Evolutionary conservation across 2,888 invertebrate genomes (phyloP), one percentile per base, ranked within the genome.

Genomic region (Sepioteuthis lessoniana): DNA sequence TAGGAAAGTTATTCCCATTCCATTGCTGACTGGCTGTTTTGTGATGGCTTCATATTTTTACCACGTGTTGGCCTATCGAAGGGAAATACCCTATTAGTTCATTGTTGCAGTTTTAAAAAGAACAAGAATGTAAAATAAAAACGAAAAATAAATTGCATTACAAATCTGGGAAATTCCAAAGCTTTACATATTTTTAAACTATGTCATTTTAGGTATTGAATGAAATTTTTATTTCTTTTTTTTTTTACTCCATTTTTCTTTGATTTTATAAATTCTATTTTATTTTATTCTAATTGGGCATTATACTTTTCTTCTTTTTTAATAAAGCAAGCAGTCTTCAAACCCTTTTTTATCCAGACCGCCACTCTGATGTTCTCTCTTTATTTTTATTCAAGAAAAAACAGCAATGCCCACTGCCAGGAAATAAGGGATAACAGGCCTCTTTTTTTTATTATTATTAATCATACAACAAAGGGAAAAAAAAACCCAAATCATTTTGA

Each of bases 1-100:
- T 76, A 16, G 76, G 19, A 25, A 76, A 16, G 16, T 76, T 35
- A 35, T 16, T 35, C 76, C 35, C 76, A n/a, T 76, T 16, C n/a
- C n/a, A n/a, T 35, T n/a, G n/a, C 76, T 16, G n/a, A 76, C 13
- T n/a, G 76, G 16, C 76, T n/a, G 76, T 35, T 76, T 76, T 35
- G 76, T 76, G 76, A 76, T 76, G 76, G n/a, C n/a, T 76, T 76
- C 76, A 76, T 76, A 76, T 76, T 76, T 76, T 76, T 76, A 76
- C 76, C 76, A 76, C 76, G 76, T 76, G 76, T 76, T 76, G 76
- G 76, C 35, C 76, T 19, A n/a, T 76, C 3, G 76, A 76, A 35
- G 76, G 76, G 76, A 76, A 76, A 76, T 76, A 76, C 35, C 76
- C 76, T 76, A 76, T 76, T 76, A 76, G 76, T 76, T 76, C n/a